These are phyloP conservation scores for Remorina albescens DNA, from an alignment of 2,797 vertebrate species.

Conservation along the genomic window DNA sequence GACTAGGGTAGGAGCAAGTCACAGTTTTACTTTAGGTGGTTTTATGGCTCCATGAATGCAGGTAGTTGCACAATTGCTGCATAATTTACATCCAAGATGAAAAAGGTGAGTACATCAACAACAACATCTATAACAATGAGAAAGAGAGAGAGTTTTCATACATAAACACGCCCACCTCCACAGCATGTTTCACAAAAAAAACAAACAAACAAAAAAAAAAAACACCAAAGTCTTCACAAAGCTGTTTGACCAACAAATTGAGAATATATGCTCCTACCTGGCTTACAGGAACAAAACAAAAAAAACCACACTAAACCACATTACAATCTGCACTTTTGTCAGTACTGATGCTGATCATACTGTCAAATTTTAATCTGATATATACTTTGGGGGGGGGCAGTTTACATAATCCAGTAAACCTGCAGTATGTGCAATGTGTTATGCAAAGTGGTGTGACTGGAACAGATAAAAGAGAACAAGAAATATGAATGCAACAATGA, in stretches of 20 bases:
- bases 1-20: slow-evolving; percentile 11
- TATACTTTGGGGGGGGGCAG: background rate
- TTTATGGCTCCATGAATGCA: slow-evolving; percentile 45
- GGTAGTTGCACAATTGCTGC: slow-evolving; percentile 18
- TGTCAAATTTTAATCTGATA: slow-evolving; percentile 11
- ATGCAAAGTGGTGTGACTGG: background rate
- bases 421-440: background rate
- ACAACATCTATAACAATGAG: slow-evolving; percentile 33
- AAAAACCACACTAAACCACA: background rate
- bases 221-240: slow-evolving; percentile 7
- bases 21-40: slow-evolving; percentile 13
- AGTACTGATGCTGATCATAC: background rate
- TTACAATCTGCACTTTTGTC: background rate
- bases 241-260: background rate
- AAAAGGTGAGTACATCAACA: slow-evolving; percentile 13
- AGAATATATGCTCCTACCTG: background rate
- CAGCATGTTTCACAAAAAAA: background rate
- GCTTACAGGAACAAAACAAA: background rate
- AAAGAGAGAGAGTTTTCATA: slow-evolving; percentile 5
- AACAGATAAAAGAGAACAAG: background rate
- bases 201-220: background rate
- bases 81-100: slow-evolving; percentile 18
- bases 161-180: background rate
- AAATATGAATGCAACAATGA: background rate
- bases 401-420: slow-evolving; percentile 18